Conservation (phyloP, 2,797 vertebrate genomes). For the Liparis tanakae region DNA sequence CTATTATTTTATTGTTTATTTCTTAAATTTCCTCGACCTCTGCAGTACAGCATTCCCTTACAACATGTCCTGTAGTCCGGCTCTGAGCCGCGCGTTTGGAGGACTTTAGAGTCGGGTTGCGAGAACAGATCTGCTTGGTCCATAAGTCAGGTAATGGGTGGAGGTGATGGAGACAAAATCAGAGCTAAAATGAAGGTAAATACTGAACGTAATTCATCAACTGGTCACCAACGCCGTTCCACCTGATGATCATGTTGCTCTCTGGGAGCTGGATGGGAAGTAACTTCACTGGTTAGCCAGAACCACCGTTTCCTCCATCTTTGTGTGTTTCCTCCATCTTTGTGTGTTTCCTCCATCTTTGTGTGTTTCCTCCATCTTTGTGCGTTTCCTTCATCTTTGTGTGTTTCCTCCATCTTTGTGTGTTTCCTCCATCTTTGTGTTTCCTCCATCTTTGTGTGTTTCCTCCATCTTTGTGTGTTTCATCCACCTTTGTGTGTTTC, state of each 20-base stretch:
- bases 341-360: too few relatives aligned
- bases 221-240: background rate
- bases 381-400: too few relatives aligned
- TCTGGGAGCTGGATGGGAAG: background rate
- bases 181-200: background rate
- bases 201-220: background rate
- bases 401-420: too few relatives aligned
- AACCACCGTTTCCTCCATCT: too few relatives aligned
- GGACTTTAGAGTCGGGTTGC: background rate
- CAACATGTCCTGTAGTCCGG: background rate
- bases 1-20: too few relatives aligned
- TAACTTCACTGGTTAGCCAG: background rate
- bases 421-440: too few relatives aligned
- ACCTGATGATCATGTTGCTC: background rate
- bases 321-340: too few relatives aligned
- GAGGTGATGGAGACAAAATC: background rate
- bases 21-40: too few relatives aligned
- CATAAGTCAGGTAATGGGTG: background rate
- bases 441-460: too few relatives aligned
- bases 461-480: too few relatives aligned
- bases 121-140: background rate
- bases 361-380: too few relatives aligned
- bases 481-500: too few relatives aligned
- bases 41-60: background rate
- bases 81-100: background rate